Conservation (phyloP, 2,113 vertebrate genomes). For the Bujurquina vittata region DNA sequence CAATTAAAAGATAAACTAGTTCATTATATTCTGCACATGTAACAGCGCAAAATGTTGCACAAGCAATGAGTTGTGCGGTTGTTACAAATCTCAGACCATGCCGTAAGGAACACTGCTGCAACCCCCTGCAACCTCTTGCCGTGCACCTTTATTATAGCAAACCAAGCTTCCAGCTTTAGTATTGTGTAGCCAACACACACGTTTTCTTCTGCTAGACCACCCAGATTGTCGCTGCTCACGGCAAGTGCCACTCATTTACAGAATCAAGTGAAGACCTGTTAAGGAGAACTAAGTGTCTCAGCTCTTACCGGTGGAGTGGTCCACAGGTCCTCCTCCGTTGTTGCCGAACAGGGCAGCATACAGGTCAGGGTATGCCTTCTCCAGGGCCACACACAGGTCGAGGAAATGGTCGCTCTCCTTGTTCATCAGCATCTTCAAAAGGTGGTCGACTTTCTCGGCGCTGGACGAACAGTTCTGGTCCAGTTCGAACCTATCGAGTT, state of each 20-base stretch:
- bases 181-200: conserved; percentile 13
- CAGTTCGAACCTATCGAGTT: conserved; percentile 85
- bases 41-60: not conserved
- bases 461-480: conserved; percentile 86
- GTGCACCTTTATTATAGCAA: not conserved
- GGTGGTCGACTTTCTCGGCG: conserved; percentile 90
- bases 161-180: not conserved
- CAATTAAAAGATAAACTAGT: not conserved
- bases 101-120: not conserved
- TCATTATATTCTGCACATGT: not conserved
- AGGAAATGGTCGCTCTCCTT: conserved; percentile 96
- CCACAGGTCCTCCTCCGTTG: conserved; percentile 84
- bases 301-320: conserved; percentile 82
- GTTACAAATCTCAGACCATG: not conserved
- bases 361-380: conserved; percentile 96
- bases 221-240: conserved; percentile 33
- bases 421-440: conserved; percentile 92
- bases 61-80: not conserved
- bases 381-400: conserved; percentile 93
- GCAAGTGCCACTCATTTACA: not conserved
- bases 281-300: not conserved
- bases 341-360: conserved; percentile 88
- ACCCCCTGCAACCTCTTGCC: conserved; percentile 19
- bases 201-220: conserved; percentile 50
- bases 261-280: not conserved